phyloP scores from a whole-genome alignment of 2,797 vertebrate species.

The Darevskia mixta region DNA sequence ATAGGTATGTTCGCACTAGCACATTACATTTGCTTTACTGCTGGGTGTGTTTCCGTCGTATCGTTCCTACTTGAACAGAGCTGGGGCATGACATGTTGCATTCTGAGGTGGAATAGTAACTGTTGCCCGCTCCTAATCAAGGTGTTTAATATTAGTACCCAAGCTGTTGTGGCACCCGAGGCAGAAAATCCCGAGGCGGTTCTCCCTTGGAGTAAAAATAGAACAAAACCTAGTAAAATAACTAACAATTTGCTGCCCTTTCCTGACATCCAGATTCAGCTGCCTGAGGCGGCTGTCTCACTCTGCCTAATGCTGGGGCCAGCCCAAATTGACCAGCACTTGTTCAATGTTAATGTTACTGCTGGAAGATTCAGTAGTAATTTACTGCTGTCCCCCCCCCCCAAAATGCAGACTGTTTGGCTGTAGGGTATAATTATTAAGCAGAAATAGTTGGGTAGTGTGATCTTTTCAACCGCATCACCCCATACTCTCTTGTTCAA shows the following conservation, averaged over 20 bases:
- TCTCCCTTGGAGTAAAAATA: background rate
- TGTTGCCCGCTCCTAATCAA: background rate
- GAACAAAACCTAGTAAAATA: background rate
- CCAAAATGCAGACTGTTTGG: background rate
- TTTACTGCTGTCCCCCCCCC: background rate
- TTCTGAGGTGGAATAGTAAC: too few relatives aligned
- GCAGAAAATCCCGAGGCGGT: background rate
- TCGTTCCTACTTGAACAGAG: background rate
- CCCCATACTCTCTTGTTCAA: background rate
- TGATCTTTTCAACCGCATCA: background rate
- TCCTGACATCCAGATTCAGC: background rate
- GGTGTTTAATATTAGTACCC: background rate
- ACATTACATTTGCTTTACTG: background rate
- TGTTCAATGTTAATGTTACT: background rate
- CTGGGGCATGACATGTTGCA: too few relatives aligned
- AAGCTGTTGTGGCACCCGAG: background rate
- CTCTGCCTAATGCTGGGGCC: background rate
- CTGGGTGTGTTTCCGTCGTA: background rate
- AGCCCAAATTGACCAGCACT: background rate
- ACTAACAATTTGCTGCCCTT: background rate
- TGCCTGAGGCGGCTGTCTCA: background rate
- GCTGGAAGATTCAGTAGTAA: conserved; percentile 1
- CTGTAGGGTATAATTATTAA: background rate
- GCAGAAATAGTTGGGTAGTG: background rate
- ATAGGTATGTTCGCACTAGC: background rate